phyloP scores from a whole-genome alignment of 2,113 vertebrate genomes.

The Prolemur simus region DNA sequence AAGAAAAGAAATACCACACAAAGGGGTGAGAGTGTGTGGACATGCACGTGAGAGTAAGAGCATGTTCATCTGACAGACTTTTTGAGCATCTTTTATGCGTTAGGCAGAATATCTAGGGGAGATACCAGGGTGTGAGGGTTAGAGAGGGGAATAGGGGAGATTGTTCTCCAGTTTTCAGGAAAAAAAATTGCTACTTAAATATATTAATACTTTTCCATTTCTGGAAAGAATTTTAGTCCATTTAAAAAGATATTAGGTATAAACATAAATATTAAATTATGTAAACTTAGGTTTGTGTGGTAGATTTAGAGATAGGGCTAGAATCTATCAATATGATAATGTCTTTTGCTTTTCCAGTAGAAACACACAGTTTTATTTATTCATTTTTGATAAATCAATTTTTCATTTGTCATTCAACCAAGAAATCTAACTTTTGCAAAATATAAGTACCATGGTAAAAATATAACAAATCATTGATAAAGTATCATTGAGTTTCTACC shows the following conservation, averaged over 20 bases:
- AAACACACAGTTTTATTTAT: not conserved
- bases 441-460: not conserved
- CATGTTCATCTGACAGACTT: not conserved
- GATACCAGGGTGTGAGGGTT: not conserved
- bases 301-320: not conserved
- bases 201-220: not conserved
- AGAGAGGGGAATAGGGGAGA: not conserved
- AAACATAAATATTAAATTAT: not conserved
- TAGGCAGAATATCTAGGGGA: not conserved
- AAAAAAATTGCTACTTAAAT: not conserved
- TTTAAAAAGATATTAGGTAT: not conserved
- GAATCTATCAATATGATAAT: not conserved
- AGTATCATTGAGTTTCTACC: not conserved
- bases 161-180: not conserved
- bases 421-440: slow-evolving; percentile 23
- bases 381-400: not conserved
- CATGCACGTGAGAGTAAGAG: not conserved
- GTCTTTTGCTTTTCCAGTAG: not conserved
- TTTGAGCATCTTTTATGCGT: not conserved
- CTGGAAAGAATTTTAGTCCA: not conserved
- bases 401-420: slow-evolving; percentile 17
- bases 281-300: not conserved
- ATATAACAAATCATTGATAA: not conserved
- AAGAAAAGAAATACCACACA: not conserved
- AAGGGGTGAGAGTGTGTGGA: not conserved